These are phyloP conservation scores for Rhombomys opimus DNA, from an alignment of 2,113 vertebrate species.

Conservation along the genomic window DNA sequence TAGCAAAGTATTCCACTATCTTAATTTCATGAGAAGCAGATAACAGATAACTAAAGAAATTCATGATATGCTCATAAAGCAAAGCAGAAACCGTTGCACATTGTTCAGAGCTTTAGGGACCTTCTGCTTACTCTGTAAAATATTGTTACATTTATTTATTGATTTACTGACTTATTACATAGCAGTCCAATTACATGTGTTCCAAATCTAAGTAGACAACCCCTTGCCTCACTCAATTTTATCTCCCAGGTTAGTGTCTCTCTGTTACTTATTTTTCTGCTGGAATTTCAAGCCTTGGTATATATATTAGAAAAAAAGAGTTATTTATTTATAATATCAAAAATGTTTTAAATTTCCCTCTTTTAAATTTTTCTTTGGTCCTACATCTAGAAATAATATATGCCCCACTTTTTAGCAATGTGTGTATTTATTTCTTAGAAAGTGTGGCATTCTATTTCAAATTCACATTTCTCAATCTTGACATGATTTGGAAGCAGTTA, in stretches of 20 bases:
- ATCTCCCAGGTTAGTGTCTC: background rate
- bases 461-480: background rate
- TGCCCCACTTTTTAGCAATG: background rate
- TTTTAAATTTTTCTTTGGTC: background rate
- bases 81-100: background rate
- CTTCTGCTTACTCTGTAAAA: background rate
- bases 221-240: background rate
- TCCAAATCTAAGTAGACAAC: background rate
- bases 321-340: background rate
- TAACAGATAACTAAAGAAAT: background rate
- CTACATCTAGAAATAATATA: background rate
- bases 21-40: background rate
- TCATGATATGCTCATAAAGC: background rate
- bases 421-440: background rate
- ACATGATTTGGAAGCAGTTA: background rate
- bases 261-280: background rate
- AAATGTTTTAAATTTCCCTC: background rate
- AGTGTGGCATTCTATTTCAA: background rate
- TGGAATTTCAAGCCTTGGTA: background rate
- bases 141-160: background rate
- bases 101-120: background rate
- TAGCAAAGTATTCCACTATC: background rate
- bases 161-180: background rate
- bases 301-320: background rate
- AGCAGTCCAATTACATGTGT: background rate